Conservation (phyloP, 2,888 invertebrate species). For the Archaeoteleia sp. region DNA sequence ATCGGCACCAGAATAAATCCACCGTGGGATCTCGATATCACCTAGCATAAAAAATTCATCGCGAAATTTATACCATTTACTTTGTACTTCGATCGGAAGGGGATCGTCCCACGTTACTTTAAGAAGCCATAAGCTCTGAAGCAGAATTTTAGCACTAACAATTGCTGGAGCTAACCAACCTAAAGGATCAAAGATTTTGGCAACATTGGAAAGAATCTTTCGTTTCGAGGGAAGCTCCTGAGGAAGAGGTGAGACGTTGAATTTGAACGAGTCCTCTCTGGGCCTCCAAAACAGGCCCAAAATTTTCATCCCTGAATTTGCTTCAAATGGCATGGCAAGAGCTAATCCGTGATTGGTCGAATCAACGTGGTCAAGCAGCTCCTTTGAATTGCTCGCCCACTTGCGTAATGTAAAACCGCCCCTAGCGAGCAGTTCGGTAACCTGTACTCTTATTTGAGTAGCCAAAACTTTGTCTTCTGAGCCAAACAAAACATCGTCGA, state of each 20-base stretch:
- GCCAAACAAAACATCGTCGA: too few species aligned
- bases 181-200: conserved; percentile 5
- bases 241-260: conserved; percentile 7
- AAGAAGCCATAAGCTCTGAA: conserved; percentile 26
- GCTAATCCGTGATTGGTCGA: background rate
- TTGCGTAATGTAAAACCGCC: background rate
- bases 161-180: conserved; percentile 7
- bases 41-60: background rate
- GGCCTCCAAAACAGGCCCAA: conserved; percentile 11
- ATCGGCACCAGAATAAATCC: background rate
- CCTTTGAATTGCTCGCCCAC: too few species aligned
- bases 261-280: background rate
- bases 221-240: conserved; percentile 8
- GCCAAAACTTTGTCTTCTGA: background rate
- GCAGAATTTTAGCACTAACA: conserved; percentile 23
- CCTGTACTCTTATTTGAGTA: too few species aligned
- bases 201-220: conserved; percentile 2
- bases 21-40: conserved; percentile 12
- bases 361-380: background rate
- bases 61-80: background rate
- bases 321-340: conserved; percentile 1
- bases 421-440: too few species aligned
- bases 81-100: background rate
- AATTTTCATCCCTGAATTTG: conserved; percentile 6
- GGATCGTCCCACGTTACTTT: conserved; percentile 12